Evolutionary conservation across 2,888 invertebrate genomes (phyloP), one percentile per base, ranked within the genome.

Genomic region (Timandra comae): DNA sequence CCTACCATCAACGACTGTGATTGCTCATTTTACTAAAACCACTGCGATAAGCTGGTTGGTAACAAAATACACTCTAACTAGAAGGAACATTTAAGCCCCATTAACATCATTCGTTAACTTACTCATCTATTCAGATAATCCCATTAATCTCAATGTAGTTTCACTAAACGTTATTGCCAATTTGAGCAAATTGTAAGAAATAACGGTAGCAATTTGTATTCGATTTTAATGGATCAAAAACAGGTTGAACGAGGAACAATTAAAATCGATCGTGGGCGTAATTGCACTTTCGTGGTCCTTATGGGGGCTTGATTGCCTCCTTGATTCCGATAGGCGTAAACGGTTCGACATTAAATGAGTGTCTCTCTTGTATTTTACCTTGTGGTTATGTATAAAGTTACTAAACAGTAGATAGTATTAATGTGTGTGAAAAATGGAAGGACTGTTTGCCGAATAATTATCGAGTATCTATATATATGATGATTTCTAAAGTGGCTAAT

Each of bases 161-260:
- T 19, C 38, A 41, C 43, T 47, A 44, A 39, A 34, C 32, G 16
- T 34, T 38, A 44, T 35, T 40, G 38, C 38, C 38, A 43, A 41
- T 43, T 43, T 36, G 29, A 38, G 37, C 33, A 29, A 41, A 46
- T 43, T 35, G 41, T 36, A 16, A 43, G 43, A 36, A 60, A 64
- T 62, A 55, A 55, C 51, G 42, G 51, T 55, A 61, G 63, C 55
- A 62, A 65, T 62, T 61, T 52, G 58, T 56, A 42, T 47, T 49
- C 48, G 38, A 38, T 38, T 43, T 33, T 43, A 52, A 46, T 42
- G 42, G 43, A 40, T 38, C 44, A 35, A 49, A 49, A 62, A 55
- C 60, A 45, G 52, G 52, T 51, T 55, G 50, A 49, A 52, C 50
- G 54, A 53, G 52, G 45, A 52, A 54, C 52, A 61, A 63, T 63